These are phyloP conservation scores for Uropetala carovei DNA, from an alignment of 2,888 invertebrate genomes.

Conservation along the genomic window DNA sequence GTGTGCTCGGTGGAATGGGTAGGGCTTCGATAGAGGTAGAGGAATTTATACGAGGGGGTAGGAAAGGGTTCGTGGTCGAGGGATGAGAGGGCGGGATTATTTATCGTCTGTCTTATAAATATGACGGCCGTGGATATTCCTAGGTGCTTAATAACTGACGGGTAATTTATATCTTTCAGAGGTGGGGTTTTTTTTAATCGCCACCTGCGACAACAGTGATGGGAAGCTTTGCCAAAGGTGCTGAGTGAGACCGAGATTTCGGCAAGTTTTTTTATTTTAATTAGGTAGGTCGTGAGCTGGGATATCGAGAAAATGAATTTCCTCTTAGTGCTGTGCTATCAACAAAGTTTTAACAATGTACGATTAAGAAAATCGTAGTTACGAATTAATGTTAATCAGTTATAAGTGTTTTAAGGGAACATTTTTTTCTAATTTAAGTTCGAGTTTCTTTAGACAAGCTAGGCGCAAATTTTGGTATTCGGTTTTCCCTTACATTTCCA, in stretches of 20 bases:
- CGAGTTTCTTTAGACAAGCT: no score
- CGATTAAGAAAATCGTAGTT: no score
- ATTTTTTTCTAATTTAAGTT: no score
- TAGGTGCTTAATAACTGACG: constrained; percentile 30
- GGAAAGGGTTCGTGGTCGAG: neutral
- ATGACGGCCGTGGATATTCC: constrained; percentile 45
- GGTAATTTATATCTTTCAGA: constrained; percentile 3
- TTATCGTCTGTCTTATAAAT: constrained; percentile 15
- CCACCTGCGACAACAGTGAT: neutral
- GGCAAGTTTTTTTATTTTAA: neutral
- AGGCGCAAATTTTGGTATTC: no score
- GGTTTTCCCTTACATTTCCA: no score
- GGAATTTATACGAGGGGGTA: constrained; percentile 20
- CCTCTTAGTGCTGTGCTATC: neutral
- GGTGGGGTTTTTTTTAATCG: neutral
- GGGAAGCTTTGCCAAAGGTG: neutral
- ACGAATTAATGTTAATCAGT: no score
- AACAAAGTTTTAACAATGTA: no score
- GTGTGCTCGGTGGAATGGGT: neutral
- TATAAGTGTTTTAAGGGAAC: no score
- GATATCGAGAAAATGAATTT: neutral
- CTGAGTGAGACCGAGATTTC: neutral
- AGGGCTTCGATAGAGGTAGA: neutral
- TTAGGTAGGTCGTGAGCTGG: neutral
- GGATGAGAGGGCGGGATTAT: constrained; percentile 1